Evolutionary conservation across 2,888 invertebrate species (phyloP), one percentile per base, ranked within the genome.

Genomic region (Onchidella celtica): DNA sequence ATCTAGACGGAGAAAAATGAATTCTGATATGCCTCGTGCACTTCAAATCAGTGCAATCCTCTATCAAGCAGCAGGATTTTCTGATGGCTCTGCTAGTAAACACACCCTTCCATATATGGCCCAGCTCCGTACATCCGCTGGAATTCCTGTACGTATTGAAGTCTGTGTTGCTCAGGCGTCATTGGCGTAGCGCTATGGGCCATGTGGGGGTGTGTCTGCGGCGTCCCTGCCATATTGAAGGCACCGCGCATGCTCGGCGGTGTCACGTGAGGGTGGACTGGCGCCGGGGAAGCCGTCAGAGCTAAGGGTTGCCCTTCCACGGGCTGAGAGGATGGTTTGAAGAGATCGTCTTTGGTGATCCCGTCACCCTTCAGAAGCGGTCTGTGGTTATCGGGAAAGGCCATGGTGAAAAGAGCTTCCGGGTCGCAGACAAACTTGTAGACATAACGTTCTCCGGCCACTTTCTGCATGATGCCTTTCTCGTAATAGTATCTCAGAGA

Each of bases 381-480:
- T 47, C 91, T 85, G 81, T 87, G 92, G 85, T 87, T 90, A 85
- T 88, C 91, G 21, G 89, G 91, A 83, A 92, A 91, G 36, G 93
- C 92, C 90, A 93, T 91, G 11, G 93, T 89, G 86, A 93, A 92
- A 29, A 93, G 88, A 3, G 93, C 92, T 61, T 93, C 93, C 3
- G 98, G 98, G 93, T 98, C 98, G 93, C 98, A 98, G 0, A 98
- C 98, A 93, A 98, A 98, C 92, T 98, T 97, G 94, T 98, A 98
- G 17, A 98, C 98, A 94, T 98, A 98, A 89, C 98, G 95, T 92
- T 98, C 98, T 0, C 98, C 97, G 0, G 93, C 92, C 0, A 98
- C 98, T 94, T 98, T 98, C 94, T 98, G 98, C 98, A 98, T 98
- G 90, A 98, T 98, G n/a, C 98, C 98, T 93, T 98, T 98, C 93